phyloP scores from a whole-genome alignment of 2,888 invertebrate species.

The Arctia plantaginis region DNA sequence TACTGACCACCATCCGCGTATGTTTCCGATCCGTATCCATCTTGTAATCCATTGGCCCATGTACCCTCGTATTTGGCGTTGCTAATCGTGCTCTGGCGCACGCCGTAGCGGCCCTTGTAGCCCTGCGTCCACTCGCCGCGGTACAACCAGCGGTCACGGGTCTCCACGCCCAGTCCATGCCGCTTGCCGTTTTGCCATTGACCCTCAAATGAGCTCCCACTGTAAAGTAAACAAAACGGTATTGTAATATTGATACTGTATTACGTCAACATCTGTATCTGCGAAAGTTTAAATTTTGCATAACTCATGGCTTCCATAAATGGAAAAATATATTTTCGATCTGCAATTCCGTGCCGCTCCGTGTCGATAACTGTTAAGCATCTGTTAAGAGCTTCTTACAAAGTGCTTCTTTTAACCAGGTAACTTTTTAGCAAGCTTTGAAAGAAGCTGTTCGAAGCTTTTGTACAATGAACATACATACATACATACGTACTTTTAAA shows the following conservation, averaged over 20 bases:
- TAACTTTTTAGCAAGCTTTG: not conserved
- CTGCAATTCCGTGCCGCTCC: not conserved
- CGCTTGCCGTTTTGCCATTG: slow-evolving; percentile 99
- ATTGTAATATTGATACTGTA: not conserved
- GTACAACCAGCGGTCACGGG: slow-evolving; percentile 98
- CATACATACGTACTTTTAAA: no score
- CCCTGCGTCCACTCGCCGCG: slow-evolving; percentile 99
- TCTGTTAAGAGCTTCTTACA: not conserved
- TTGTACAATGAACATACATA: no score
- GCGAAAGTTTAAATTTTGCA: not conserved
- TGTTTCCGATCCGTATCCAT: slow-evolving; percentile 99
- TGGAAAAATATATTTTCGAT: not conserved
- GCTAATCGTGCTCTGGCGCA: slow-evolving; percentile 97
- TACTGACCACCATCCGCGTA: slow-evolving; percentile 99
- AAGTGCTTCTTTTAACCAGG: not conserved
- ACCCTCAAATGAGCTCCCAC: slow-evolving; percentile 98
- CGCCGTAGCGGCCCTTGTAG: slow-evolving; percentile 99
- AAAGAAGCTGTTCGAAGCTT: not conserved
- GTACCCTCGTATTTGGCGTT: slow-evolving; percentile 99
- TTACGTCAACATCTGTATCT: not conserved
- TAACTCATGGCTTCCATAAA: not conserved
- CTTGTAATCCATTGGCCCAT: slow-evolving; percentile 99
- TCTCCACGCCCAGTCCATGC: slow-evolving; percentile 99
- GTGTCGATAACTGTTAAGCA: not conserved
- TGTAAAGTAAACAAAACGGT: slow-evolving; percentile 76